Evolutionary conservation across 92 coral and sea anemone species (phyloP), one percentile per base, ranked within the genome.

Genomic region (Porites evermanni): DNA sequence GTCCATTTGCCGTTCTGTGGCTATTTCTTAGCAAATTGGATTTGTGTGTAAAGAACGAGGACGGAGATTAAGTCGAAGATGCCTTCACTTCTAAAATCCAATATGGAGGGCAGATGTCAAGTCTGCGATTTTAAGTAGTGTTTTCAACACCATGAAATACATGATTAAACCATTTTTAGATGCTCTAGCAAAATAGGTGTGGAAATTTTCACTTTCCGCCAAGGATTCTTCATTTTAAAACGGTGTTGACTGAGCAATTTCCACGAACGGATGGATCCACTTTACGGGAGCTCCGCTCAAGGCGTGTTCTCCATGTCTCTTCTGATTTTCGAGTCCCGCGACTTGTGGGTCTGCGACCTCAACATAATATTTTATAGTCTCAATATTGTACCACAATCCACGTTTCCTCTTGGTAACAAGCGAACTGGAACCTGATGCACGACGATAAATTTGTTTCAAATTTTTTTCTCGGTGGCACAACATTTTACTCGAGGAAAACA

Each of bases 81-180:
- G 66, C 67, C 77, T 70, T 61, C 65, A 38, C 12, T 58, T 63
- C 66, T 19, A 51, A 47, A 56, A 81, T 70, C 86, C 86, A 81
- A 81, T 81, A 70, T 81, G 86, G 78, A 70, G 78, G 86, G 56
- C 76, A 72, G 54, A 81, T 81, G 77, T 38, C 86, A 81, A 69
- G 86, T 7, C 86, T 56, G 6, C 77, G 12, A 81, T 24, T 53
- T 70, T n/a, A 29, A 81, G 68, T 26, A 24, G 67, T 81, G 68
- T 54, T 70, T 70, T 81, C 86, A 81, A 54, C 77, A 70, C 78
- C 70, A 54, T 12, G 53, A 81, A 32, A 38, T 12, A 44, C 68
- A 18, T 53, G 17, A 18, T 56, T 81, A 70, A 80, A 58, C 67
- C 76, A 18, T 51, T 52, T 58, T 21, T 60, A 56, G 20, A 81